Base-by-base conservation (phyloP, 2,113 vertebrate genomes). In the Eidolon helvum region DNA sequence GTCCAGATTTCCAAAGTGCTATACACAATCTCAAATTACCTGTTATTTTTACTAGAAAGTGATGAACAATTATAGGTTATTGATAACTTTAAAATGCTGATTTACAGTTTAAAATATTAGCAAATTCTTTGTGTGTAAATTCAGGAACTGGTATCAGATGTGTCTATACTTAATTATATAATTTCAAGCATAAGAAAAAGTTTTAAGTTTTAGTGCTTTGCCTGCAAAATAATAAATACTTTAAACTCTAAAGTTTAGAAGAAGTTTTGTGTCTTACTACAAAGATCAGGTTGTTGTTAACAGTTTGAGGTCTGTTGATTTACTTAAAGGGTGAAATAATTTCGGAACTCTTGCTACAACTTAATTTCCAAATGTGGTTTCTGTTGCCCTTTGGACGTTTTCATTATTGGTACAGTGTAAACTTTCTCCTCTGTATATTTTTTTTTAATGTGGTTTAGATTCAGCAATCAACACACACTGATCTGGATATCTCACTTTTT, bases 401-500 rank as follows among this genome's bases (percentile, higher is more conserved):
- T 95, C 63, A 45, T 94, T 59, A 28, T 53, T 88, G 75, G 38
- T 68, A 12, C 72, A 92, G 55, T 94, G 93, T 92, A 92, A 94
- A 79, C 35, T 85, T 66, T 96, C 26, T 18, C 82, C 26, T 89
- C 40, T 92, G 19, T 94, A 3, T 92, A 4, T 95, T n/a, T 69
- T 95, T 92, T 98, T 45, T 95, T 7, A 1, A 90, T 91, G 2
- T 90, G 84, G 95, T 95, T 97, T 97, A 99, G 98, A 59, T 89
- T 98, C 97, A 97, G 78, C 88, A 96, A 61, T 96, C 96, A 84
- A 55, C 91, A 26, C 85, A 96, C 63, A 88, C 95, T 85, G 94
- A 97, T 79, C 90, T 97, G 95, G 97, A 98, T 94, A 93, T 83
- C 97, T 96, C 97, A 87, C 90, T 98, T 94, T 90, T 97, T 61